Evolutionary conservation across 2,888 invertebrate species (phyloP).

Genomic region (Galeopsomyia nigrocyanea): DNA sequence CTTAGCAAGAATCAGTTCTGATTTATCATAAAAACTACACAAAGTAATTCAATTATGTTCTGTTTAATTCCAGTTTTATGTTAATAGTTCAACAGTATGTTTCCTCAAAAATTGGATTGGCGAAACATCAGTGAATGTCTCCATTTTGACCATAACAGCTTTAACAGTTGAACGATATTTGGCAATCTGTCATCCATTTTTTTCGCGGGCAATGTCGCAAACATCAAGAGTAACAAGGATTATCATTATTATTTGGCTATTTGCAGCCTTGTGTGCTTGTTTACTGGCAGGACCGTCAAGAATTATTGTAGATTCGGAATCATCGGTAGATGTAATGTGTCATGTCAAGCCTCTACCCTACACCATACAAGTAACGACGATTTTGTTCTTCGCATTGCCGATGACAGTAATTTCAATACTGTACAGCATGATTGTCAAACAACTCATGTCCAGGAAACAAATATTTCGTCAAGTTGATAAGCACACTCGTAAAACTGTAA

Average conservation of each 20-base stretch:
- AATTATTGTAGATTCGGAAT: background rate
- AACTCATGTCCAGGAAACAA: no score
- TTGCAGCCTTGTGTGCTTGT: constrained; percentile 81
- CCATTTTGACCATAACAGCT: constrained; percentile 89
- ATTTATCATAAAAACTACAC: no score
- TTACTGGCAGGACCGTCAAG: background rate
- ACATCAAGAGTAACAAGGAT: constrained; percentile 78
- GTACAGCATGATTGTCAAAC: background rate
- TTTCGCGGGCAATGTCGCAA: constrained; percentile 78
- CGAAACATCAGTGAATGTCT: constrained; percentile 85
- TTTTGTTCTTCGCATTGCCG: constrained; percentile 2
- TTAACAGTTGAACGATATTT: constrained; percentile 89
- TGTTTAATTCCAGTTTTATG: no score
- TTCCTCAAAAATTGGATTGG: no score
- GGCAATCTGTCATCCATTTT: constrained; percentile 89
- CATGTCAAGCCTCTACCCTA: background rate
- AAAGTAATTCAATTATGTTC: no score
- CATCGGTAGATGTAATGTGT: background rate
- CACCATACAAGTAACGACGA: background rate
- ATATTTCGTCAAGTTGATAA: no score
- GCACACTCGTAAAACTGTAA: no score
- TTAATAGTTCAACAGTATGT: no score
- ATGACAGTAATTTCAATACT: background rate
- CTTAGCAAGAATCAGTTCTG: no score
- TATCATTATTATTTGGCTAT: constrained; percentile 80